Evolutionary conservation across 2,888 invertebrate species (phyloP).

Genomic region (Gymnosoma rotundatum): DNA sequence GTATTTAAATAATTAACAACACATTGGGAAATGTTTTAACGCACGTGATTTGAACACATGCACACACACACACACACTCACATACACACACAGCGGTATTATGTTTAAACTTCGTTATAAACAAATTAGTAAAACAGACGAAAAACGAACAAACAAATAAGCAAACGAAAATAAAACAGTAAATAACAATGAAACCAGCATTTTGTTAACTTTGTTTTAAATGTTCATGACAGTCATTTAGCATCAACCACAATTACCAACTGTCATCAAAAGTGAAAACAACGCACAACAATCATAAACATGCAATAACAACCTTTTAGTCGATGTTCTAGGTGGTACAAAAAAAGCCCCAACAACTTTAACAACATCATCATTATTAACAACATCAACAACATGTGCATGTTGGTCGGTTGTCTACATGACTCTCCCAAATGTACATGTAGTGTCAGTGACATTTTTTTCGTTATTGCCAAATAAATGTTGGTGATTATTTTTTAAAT

Average conservation of each 20-base stretch:
- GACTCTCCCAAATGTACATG: neutral
- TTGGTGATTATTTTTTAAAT: constrained; percentile 12
- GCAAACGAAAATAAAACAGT: neutral
- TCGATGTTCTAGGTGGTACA: constrained; percentile 13
- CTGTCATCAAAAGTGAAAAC: constrained; percentile 57
- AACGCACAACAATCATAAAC: constrained; percentile 5
- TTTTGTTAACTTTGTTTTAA: constrained; percentile 29
- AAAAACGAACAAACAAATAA: constrained; percentile 2
- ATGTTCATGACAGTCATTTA: constrained; percentile 55
- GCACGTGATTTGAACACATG: constrained; percentile 57
- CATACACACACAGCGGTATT: neutral
- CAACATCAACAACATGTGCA: constrained; percentile 29
- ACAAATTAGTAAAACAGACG: constrained; percentile 65
- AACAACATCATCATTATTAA: constrained; percentile 24
- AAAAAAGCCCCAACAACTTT: constrained; percentile 15
- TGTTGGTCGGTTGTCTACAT: constrained; percentile 44
- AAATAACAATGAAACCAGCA: constrained; percentile 34
- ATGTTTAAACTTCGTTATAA: constrained; percentile 64
- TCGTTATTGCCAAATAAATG: constrained; percentile 2
- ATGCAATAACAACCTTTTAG: neutral
- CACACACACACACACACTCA: neutral
- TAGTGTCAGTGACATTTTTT: constrained; percentile 50
- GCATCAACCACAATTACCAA: constrained; percentile 60
- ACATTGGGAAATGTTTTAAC: constrained; percentile 33
- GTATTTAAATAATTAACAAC: constrained; percentile 13